Percentiles rank a stretch among this genome's conserved stretches.
phyloP scores from a whole-genome alignment of 1,140 invertebrate species.

The Magallana ariakensis region DNA sequence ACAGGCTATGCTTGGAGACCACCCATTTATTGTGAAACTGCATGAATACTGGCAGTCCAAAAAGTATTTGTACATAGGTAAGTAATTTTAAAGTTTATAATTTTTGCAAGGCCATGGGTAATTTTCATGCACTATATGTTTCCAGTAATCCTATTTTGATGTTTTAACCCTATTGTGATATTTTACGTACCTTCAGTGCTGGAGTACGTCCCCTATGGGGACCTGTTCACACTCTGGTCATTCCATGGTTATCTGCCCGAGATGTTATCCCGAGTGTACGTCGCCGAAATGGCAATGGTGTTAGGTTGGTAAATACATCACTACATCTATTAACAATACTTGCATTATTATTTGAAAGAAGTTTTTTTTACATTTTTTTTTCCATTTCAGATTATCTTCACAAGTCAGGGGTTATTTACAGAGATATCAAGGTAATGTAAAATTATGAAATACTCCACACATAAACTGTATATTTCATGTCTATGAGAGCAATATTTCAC shows the following conservation, averaged over 20 bases:
- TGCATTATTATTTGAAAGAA: background rate
- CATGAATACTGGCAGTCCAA: conserved; percentile 90
- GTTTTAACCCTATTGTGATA: background rate
- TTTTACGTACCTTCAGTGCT: conserved; percentile 84
- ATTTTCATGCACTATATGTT: background rate
- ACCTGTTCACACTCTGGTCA: conserved; percentile 87
- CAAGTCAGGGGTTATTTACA: conserved; percentile 93
- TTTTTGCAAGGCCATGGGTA: background rate
- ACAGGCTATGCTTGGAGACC: conserved; percentile 88
- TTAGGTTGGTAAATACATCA: conserved; percentile 84
- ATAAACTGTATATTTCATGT: no score
- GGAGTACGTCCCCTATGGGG: conserved; percentile 90
- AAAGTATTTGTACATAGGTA: conserved; percentile 91
- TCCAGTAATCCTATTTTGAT: background rate
- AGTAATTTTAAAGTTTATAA: conserved; percentile 70
- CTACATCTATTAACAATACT: background rate
- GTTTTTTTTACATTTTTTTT: conserved; percentile 29
- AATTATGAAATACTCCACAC: background rate
- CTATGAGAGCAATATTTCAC: no score
- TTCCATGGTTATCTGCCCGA: conserved; percentile 87
- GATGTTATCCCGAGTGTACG: conserved; percentile 88
- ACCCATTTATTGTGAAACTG: conserved; percentile 90
- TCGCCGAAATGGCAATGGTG: conserved; percentile 90
- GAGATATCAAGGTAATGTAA: conserved; percentile 88
- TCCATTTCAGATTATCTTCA: conserved; percentile 91